A percentile compares a stretch with the other conserved stretches of the same genome.
Conservation (phyloP, 2,888 invertebrate genomes). For the Brachypalpus laphriformis region DNA sequence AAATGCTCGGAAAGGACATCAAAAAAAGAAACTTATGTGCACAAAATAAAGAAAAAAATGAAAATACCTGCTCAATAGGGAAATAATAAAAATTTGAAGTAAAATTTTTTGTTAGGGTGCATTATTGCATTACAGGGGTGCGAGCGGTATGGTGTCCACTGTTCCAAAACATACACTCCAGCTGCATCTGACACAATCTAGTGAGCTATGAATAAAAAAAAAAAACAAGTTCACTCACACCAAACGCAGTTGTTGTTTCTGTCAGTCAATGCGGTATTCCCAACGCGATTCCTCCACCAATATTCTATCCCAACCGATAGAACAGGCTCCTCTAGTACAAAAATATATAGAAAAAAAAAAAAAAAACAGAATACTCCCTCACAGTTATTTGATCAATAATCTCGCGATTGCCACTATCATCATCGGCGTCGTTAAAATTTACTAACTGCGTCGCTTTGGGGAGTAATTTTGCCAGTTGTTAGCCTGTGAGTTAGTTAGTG, state of each 20-base stretch:
- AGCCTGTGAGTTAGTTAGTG: slow-evolving; percentile 60
- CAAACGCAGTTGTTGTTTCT: slow-evolving; percentile 60
- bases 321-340: slow-evolving; percentile 38
- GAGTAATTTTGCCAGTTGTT: slow-evolving; percentile 72
- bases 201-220: slow-evolving; percentile 62
- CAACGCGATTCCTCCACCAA: slow-evolving; percentile 54
- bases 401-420: slow-evolving; percentile 69
- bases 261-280: slow-evolving; percentile 65
- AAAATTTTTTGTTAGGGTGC: slow-evolving; percentile 49
- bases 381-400: slow-evolving; percentile 73
- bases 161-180: slow-evolving; percentile 70
- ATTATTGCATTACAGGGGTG: slow-evolving; percentile 57
- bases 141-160: slow-evolving; percentile 55
- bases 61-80: slow-evolving; percentile 37
- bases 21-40: not conserved
- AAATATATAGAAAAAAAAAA: slow-evolving; percentile 5
- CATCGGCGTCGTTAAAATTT: slow-evolving; percentile 67
- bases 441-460: slow-evolving; percentile 67
- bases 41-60: not conserved
- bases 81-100: slow-evolving; percentile 20
- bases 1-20: slow-evolving; percentile 19
- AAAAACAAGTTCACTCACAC: slow-evolving; percentile 62
- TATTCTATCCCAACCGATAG: slow-evolving; percentile 22
- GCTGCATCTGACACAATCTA: slow-evolving; percentile 71
- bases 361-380: slow-evolving; percentile 45